Evolutionary conservation across 2,797 vertebrate genomes (phyloP).

Genomic region (Phataginus tricuspis): DNA sequence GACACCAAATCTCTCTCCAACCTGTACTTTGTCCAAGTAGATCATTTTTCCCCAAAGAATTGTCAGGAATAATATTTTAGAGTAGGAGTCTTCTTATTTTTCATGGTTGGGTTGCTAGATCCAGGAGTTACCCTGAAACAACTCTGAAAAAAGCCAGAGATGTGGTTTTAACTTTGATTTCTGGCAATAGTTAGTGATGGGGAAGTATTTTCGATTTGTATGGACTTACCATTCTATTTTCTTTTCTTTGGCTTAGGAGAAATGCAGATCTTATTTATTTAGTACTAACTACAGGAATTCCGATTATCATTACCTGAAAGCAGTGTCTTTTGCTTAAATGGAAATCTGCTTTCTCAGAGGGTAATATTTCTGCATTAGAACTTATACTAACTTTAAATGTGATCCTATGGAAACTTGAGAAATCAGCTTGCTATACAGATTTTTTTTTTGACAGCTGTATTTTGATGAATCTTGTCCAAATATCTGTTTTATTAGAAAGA

Average conservation of each 20-base stretch:
- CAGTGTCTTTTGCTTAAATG: constrained; percentile 22
- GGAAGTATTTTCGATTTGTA: constrained; percentile 75
- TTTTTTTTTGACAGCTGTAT: constrained; percentile 56
- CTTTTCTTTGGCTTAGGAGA: constrained; percentile 67
- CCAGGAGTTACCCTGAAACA: not conserved
- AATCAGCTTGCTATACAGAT: not conserved
- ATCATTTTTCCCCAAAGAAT: not conserved
- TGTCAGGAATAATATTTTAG: not conserved
- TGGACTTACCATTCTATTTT: constrained; percentile 74
- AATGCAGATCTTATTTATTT: constrained; percentile 76
- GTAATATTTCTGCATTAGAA: constrained; percentile 33
- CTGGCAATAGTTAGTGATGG: constrained; percentile 76
- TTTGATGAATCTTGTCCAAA: constrained; percentile 63
- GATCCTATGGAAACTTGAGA: constrained; percentile 61
- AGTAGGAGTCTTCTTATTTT: not conserved
- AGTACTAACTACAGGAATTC: not conserved
- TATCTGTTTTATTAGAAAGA: constrained; percentile 35
- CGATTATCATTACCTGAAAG: constrained; percentile 31
- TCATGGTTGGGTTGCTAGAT: not conserved
- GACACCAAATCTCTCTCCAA: not conserved
- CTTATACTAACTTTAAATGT: constrained; percentile 62
- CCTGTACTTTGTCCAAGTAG: not conserved
- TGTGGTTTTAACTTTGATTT: constrained; percentile 57
- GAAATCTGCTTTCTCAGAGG: constrained; percentile 56
- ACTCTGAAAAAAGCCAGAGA: not conserved